Conservation (phyloP, 2,113 vertebrate genomes). For the Amia ocellicauda region DNA sequence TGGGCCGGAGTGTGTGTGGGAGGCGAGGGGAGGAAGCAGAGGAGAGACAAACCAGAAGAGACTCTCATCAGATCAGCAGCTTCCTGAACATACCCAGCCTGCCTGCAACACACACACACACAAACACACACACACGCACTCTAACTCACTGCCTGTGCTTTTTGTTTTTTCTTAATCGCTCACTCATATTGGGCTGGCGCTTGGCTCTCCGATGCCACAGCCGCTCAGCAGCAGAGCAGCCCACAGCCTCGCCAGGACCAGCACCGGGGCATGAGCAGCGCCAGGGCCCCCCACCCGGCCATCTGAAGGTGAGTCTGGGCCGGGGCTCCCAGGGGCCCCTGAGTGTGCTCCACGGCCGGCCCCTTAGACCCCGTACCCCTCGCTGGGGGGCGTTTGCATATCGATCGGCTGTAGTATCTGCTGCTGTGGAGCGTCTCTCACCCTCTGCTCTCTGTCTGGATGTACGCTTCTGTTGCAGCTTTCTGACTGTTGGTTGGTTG, state of each 20-base stretch:
- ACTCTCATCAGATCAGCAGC: slow-evolving; percentile 2
- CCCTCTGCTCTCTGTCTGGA: too few species aligned
- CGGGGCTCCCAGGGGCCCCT: background rate
- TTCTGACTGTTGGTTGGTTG: too few species aligned
- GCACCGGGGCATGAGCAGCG: background rate
- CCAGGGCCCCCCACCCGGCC: background rate
- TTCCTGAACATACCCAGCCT: background rate
- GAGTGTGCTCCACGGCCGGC: too few species aligned
- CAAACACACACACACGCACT: too few species aligned
- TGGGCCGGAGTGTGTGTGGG: slow-evolving; percentile 8
- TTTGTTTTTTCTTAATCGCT: background rate
- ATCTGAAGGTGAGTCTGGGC: background rate
- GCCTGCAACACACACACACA: too few species aligned
- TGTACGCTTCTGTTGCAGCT: too few species aligned
- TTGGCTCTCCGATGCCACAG: background rate
- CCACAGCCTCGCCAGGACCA: background rate
- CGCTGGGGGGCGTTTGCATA: background rate
- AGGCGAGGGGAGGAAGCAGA: slow-evolving; percentile 4
- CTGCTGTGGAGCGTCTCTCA: too few species aligned
- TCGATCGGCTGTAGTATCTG: background rate
- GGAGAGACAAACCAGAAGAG: slow-evolving; percentile 6
- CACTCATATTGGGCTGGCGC: background rate
- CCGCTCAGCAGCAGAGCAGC: background rate
- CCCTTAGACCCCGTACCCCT: too few species aligned
- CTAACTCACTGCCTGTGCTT: background rate